Evolutionary conservation across 2,797 vertebrate species (phyloP).

Genomic region (Cyclura pinguis): DNA sequence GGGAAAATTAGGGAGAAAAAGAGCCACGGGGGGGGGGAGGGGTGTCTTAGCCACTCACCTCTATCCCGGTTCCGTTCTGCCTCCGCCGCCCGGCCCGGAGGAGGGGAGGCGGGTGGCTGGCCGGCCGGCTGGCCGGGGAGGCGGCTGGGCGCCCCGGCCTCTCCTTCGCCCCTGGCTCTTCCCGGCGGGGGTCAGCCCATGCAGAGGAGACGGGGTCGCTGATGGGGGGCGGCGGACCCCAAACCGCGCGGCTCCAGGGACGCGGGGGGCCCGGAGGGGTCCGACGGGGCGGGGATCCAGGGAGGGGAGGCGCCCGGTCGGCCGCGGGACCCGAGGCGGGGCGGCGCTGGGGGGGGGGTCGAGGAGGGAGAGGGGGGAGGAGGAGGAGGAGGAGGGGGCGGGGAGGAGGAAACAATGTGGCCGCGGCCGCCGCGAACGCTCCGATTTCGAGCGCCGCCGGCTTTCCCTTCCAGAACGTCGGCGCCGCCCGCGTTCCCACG

Average conservation of each 20-base stretch:
- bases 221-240: too few species aligned
- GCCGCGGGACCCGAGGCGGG: background rate
- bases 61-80: slow-evolving; percentile 23
- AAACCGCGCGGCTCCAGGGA: too few species aligned
- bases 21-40: background rate
- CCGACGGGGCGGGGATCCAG: background rate
- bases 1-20: fast-evolving
- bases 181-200: background rate
- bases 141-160: slow-evolving; percentile 59
- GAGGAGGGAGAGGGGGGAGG: slow-evolving; percentile 12
- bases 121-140: background rate
- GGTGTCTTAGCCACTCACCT: slow-evolving; percentile 2
- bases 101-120: slow-evolving; percentile 16
- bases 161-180: slow-evolving; percentile 60
- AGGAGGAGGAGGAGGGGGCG: background rate
- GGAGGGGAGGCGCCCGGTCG: too few species aligned
- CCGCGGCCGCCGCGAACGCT: slow-evolving; percentile 56
- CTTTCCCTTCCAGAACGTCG: too few species aligned
- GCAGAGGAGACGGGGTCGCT: background rate
- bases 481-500: too few species aligned
- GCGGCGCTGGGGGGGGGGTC: background rate
- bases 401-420: slow-evolving; percentile 70
- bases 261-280: slow-evolving; percentile 7
- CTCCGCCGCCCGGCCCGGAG: slow-evolving; percentile 35
- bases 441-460: too few species aligned